Evolutionary conservation across 2,113 vertebrate genomes (phyloP).

Genomic region (Syngnathus scovelli): DNA sequence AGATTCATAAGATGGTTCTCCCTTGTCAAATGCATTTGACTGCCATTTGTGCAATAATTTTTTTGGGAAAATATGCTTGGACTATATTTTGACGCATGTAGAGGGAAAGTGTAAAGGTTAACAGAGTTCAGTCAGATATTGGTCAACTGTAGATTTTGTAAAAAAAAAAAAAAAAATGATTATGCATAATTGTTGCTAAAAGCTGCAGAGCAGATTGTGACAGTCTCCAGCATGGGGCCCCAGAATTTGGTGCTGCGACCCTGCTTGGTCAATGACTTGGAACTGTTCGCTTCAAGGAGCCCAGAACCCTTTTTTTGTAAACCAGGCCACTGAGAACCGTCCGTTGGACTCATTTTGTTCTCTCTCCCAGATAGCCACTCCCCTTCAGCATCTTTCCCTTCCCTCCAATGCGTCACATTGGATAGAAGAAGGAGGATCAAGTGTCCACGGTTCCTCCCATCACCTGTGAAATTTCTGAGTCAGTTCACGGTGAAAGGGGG

Average conservation of each 20-base stretch:
- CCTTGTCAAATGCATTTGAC: neutral
- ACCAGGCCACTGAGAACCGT: conserved; percentile 1
- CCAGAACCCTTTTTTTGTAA: neutral
- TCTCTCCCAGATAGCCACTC: conserved; percentile 15
- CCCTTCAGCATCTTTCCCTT: conserved; percentile 25
- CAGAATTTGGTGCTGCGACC: too few relatives aligned
- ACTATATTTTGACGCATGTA: neutral
- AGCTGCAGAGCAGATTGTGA: too few relatives aligned
- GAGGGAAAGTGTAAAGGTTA: neutral
- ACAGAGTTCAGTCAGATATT: neutral
- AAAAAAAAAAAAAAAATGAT: neutral
- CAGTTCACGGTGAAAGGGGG: conserved; percentile 80
- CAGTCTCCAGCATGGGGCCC: too few relatives aligned
- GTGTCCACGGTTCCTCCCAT: conserved; percentile 82
- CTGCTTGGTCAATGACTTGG: too few relatives aligned
- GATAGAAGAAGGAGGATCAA: conserved; percentile 69
- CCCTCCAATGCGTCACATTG: conserved; percentile 48
- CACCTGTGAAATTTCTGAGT: conserved; percentile 96
- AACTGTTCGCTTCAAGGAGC: too few relatives aligned
- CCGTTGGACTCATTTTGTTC: conserved; percentile 3
- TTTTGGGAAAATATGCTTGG: neutral
- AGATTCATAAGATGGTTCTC: too few relatives aligned
- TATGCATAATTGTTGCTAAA: neutral
- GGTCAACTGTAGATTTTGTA: too few relatives aligned
- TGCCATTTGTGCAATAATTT: neutral